A percentile compares a stretch with the other conserved stretches of the same genome.
Conservation (phyloP, 2,888 invertebrate genomes). For the Dioctria linearis region DNA sequence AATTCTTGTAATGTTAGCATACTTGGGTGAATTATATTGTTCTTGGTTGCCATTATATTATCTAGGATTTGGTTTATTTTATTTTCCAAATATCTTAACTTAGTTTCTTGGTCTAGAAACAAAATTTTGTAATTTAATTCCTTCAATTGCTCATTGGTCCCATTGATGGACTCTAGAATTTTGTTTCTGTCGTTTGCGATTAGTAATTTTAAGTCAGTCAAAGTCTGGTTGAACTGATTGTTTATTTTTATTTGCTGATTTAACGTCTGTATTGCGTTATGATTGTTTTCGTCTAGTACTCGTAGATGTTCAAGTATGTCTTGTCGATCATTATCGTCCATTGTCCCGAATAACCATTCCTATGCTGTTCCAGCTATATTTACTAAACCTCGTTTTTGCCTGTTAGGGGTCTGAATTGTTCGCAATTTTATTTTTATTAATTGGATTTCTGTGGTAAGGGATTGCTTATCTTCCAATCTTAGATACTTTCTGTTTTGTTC, state of each 20-base stretch:
- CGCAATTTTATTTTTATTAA: constrained; percentile 12
- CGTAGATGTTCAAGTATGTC: no score
- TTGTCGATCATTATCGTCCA: constrained; percentile 44
- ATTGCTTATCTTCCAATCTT: not conserved
- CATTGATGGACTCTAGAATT: constrained; percentile 39
- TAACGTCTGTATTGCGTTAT: no score
- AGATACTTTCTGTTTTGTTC: not conserved
- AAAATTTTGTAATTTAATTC: constrained; percentile 49
- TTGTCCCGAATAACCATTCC: no score
- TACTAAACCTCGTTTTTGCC: constrained; percentile 37
- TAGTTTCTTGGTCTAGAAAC: constrained; percentile 49
- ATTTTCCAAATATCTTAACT: constrained; percentile 53
- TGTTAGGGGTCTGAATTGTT: constrained; percentile 21
- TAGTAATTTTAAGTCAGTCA: no score
- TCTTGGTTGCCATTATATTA: constrained; percentile 40
- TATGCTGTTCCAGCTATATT: constrained; percentile 2
- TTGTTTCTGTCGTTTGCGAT: no score
- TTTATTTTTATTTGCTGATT: no score
- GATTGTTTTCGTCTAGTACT: no score
- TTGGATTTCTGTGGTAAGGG: not conserved
- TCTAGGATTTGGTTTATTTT: constrained; percentile 55
- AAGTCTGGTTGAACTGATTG: no score
- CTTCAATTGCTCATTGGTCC: constrained; percentile 12
- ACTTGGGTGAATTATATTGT: constrained; percentile 53
- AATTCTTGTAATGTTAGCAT: constrained; percentile 51